Percentiles rank a stretch among this genome's conserved stretches.
Evolutionary conservation across 2,113 vertebrate species (phyloP).

Genomic region (Amia ocellicauda): DNA sequence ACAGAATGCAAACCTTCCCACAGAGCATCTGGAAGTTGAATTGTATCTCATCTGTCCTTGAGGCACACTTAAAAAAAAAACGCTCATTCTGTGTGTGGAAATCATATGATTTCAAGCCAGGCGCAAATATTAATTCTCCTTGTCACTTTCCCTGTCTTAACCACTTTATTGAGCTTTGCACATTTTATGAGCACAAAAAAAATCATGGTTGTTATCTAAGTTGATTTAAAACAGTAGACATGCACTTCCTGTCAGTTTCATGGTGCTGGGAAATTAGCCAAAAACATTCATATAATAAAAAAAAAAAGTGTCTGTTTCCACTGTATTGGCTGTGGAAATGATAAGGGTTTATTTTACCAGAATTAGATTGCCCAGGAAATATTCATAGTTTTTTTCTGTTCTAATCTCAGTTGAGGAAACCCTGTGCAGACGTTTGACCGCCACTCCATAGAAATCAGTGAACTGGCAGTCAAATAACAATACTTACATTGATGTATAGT

Average conservation of each 20-base stretch:
- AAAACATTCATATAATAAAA: background rate
- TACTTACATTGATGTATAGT: too few relatives aligned
- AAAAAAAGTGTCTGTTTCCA: background rate
- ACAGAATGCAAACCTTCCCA: background rate
- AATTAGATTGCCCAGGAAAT: background rate
- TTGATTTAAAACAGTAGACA: too few relatives aligned
- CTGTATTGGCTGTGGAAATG: background rate
- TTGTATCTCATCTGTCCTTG: slow-evolving; percentile 13
- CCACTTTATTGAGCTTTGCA: background rate
- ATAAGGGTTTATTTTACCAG: background rate
- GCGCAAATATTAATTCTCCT: background rate
- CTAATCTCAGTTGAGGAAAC: too few relatives aligned
- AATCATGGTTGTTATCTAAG: background rate
- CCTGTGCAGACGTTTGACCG: too few relatives aligned
- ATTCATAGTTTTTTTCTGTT: too few relatives aligned
- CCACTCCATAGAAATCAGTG: too few relatives aligned
- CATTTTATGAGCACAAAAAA: background rate
- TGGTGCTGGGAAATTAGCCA: too few relatives aligned
- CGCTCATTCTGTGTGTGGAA: background rate
- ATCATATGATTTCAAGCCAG: background rate
- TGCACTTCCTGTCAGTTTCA: too few relatives aligned
- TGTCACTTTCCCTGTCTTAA: background rate
- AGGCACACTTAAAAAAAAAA: background rate
- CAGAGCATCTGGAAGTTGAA: background rate
- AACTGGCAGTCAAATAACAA: too few relatives aligned